Evolutionary conservation across 2,113 vertebrate genomes (phyloP).

Genomic region (Odocoileus virginianus): DNA sequence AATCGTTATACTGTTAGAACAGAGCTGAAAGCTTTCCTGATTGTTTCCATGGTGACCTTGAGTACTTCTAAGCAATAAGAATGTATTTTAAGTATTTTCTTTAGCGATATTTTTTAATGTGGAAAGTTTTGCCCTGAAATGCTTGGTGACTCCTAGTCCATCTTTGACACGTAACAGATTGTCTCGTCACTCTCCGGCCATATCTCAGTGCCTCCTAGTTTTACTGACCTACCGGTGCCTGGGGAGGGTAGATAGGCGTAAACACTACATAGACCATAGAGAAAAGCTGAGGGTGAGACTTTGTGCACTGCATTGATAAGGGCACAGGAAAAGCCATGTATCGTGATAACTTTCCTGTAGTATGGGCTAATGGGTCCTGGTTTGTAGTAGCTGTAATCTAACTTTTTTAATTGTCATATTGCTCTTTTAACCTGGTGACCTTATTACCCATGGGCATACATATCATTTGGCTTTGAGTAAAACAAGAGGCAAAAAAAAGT

Average conservation of each 20-base stretch:
- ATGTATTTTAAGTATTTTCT: conserved; percentile 44
- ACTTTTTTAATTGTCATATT: conserved; percentile 74
- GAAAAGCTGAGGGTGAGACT: conserved; percentile 74
- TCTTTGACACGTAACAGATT: conserved; percentile 69
- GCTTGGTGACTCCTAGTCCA: conserved; percentile 58
- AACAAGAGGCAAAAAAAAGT: conserved; percentile 60
- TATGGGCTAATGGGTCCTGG: conserved; percentile 72
- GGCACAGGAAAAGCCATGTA: conserved; percentile 83
- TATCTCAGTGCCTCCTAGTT: conserved; percentile 77
- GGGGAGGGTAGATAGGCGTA: conserved; percentile 76
- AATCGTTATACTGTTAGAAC: neutral
- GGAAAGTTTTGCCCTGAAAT: conserved; percentile 62
- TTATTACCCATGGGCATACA: conserved; percentile 68
- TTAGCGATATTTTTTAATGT: conserved; percentile 30
- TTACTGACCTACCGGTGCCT: conserved; percentile 75
- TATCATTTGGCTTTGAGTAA: conserved; percentile 65
- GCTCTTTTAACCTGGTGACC: conserved; percentile 76
- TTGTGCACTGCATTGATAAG: conserved; percentile 83
- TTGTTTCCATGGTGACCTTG: conserved; percentile 51
- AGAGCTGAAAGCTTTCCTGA: conserved; percentile 26
- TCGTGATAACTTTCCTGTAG: conserved; percentile 75
- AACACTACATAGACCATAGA: conserved; percentile 77
- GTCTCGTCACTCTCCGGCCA: conserved; percentile 66
- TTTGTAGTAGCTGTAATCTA: conserved; percentile 62
- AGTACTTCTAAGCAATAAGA: conserved; percentile 36